phyloP scores from a whole-genome alignment of 2,113 vertebrate genomes.

The Probosciger aterrimus region DNA sequence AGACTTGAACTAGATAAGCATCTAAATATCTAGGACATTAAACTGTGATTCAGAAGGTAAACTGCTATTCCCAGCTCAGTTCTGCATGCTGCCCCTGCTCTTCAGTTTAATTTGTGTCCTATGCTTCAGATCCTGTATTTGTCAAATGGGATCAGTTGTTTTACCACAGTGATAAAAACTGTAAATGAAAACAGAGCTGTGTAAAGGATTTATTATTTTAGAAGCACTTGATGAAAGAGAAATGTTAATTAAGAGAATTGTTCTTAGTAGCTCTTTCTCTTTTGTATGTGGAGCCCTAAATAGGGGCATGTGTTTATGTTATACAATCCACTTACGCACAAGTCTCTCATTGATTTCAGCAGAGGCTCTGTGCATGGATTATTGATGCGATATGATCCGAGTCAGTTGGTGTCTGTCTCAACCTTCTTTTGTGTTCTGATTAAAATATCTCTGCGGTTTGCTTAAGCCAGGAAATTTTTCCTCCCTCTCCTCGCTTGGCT shows the following conservation, averaged over 20 bases:
- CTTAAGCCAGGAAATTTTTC: neutral
- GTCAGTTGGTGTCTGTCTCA: slow-evolving; percentile 45
- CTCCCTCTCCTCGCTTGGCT: neutral
- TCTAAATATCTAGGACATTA: slow-evolving; percentile 46
- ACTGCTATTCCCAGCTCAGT: slow-evolving; percentile 29
- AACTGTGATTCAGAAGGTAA: slow-evolving; percentile 48
- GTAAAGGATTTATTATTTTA: slow-evolving; percentile 6
- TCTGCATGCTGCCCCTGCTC: slow-evolving; percentile 2
- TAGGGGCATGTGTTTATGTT: neutral
- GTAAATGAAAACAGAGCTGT: slow-evolving; percentile 10
- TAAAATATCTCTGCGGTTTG: slow-evolving; percentile 23
- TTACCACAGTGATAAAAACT: slow-evolving; percentile 6
- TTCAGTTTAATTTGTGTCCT: slow-evolving; percentile 26
- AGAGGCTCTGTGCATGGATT: slow-evolving; percentile 23
- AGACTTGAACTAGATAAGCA: slow-evolving; percentile 51
- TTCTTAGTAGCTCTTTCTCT: neutral
- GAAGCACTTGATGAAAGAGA: neutral
- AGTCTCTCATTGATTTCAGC: slow-evolving; percentile 39
- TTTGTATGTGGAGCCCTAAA: neutral
- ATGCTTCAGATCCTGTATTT: slow-evolving; percentile 29
- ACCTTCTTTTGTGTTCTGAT: slow-evolving; percentile 26
- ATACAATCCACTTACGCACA: slow-evolving; percentile 8
- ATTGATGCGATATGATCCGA: slow-evolving; percentile 34
- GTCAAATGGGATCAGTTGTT: slow-evolving; percentile 41
- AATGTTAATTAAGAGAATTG: slow-evolving; percentile 24